Conservation (phyloP, 1,140 invertebrate species). For the Cepaea nemoralis region DNA sequence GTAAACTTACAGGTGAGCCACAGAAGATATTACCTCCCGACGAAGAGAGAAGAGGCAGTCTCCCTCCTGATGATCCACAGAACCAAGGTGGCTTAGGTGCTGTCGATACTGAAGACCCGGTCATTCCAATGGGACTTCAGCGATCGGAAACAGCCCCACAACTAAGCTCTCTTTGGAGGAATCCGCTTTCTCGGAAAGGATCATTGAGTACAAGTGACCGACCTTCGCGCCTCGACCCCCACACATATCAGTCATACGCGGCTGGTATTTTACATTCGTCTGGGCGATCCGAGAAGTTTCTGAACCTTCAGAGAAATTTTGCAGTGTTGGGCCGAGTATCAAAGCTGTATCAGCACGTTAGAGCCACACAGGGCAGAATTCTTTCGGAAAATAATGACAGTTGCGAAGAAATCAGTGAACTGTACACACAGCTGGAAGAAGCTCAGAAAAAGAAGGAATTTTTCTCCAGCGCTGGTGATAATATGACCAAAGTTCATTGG, state of each 20-base stretch:
- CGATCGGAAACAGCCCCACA: constrained; percentile 26
- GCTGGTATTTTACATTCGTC: constrained; percentile 80
- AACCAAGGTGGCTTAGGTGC: not conserved
- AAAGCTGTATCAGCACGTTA: constrained; percentile 74
- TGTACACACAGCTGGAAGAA: constrained; percentile 83
- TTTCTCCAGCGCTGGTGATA: constrained; percentile 80
- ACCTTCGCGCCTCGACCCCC: constrained; percentile 63
- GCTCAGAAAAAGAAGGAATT: constrained; percentile 88
- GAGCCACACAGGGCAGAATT: constrained; percentile 74
- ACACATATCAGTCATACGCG: constrained; percentile 69
- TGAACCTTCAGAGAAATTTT: constrained; percentile 88
- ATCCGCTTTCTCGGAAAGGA: not conserved
- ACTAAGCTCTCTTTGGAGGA: not conserved
- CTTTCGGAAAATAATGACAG: no score
- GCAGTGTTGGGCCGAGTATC: constrained; percentile 87
- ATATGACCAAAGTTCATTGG: constrained; percentile 81
- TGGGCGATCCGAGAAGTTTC: constrained; percentile 84
- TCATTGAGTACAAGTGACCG: constrained; percentile 57
- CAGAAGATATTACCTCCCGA: not conserved
- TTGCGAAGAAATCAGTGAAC: constrained; percentile 83
- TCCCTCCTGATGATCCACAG: not conserved
- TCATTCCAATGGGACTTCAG: not conserved
- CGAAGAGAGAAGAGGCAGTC: not conserved
- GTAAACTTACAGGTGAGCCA: not conserved
- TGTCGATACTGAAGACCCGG: no score